These are phyloP conservation scores for Ceyx cyanopectus DNA, from an alignment of 2,113 vertebrate species.

Conservation along the genomic window DNA sequence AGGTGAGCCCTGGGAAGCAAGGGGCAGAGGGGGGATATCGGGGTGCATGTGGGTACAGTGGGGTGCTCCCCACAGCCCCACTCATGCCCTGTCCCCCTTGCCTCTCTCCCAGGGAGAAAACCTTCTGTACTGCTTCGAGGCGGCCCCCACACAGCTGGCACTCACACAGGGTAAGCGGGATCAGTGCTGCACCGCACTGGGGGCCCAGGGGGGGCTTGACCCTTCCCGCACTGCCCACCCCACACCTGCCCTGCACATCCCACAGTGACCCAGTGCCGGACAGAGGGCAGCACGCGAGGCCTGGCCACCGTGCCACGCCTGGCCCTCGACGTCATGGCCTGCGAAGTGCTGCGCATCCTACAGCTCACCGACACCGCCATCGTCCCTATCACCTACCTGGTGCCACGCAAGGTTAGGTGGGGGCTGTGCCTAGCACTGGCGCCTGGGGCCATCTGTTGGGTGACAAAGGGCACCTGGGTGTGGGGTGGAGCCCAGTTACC, in stretches of 20 bases:
- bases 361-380: conserved; percentile 89
- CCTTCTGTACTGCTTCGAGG: conserved; percentile 87
- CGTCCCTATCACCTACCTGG: conserved; percentile 88
- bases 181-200: fast-evolving
- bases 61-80: not conserved
- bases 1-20: conserved; percentile 72
- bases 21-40: no score
- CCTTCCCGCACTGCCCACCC: not conserved
- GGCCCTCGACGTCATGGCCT: conserved; percentile 85
- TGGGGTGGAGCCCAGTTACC: fast-evolving
- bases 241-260: not conserved
- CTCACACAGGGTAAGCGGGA: conserved; percentile 85
- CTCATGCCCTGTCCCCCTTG: not conserved
- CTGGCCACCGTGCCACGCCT: conserved; percentile 83
- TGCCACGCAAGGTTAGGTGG: conserved; percentile 90
- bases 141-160: conserved; percentile 74
- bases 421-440: fast-evolving
- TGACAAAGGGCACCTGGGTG: not conserved
- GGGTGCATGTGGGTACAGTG: not conserved
- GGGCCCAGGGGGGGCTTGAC: fast-evolving
- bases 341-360: conserved; percentile 89
- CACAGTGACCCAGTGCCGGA: conserved; percentile 90
- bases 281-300: conserved; percentile 81
- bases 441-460: not conserved
- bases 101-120: conserved; percentile 84